Percentiles rank a stretch among this genome's conserved stretches.
These are phyloP conservation scores for Drosophila infuscata DNA, from an alignment of 2,888 invertebrate species.

Conservation along the genomic window DNA sequence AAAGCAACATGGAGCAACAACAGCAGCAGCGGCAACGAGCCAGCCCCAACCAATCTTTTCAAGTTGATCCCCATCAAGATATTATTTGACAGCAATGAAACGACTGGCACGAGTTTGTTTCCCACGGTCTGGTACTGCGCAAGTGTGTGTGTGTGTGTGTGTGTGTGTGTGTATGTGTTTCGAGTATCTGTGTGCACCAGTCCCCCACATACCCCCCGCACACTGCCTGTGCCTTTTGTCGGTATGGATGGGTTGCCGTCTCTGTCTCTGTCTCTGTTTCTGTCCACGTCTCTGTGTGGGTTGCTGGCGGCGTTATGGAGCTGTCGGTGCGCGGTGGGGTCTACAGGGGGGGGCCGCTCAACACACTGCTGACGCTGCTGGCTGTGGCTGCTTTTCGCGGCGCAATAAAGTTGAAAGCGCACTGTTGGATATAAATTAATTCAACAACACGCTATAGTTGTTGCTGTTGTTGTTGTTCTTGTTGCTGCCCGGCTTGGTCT, in stretches of 20 bases:
- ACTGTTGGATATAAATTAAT: conserved; percentile 84
- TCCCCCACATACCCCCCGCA: conserved; percentile 13
- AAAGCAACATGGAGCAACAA: conserved; percentile 29
- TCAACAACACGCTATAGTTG: conserved; percentile 83
- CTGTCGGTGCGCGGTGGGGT: conserved; percentile 18
- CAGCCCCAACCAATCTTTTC: conserved; percentile 80
- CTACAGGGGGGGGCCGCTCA: conserved; percentile 32
- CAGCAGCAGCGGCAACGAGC: conserved; percentile 54
- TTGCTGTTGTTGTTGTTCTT: conserved; percentile 45
- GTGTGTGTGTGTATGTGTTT: conserved; percentile 40
- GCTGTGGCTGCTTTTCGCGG: conserved; percentile 75
- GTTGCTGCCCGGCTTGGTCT: conserved; percentile 51
- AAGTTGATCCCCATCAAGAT: conserved; percentile 84
- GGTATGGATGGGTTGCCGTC: conserved; percentile 56
- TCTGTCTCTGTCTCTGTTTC: conserved; percentile 15
- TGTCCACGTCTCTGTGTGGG: conserved; percentile 58
- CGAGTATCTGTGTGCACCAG: conserved; percentile 43
- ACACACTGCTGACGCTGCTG: conserved; percentile 50
- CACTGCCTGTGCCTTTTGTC: conserved; percentile 56
- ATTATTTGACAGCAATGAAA: conserved; percentile 85
- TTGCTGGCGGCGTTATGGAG: conserved; percentile 49
- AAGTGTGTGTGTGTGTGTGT: conserved; percentile 54
- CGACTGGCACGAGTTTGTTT: conserved; percentile 85
- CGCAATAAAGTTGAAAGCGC: conserved; percentile 82
- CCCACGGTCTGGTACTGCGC: conserved; percentile 84